Conservation (phyloP, 2,113 vertebrate genomes). For the Pollachius pollachius region DNA sequence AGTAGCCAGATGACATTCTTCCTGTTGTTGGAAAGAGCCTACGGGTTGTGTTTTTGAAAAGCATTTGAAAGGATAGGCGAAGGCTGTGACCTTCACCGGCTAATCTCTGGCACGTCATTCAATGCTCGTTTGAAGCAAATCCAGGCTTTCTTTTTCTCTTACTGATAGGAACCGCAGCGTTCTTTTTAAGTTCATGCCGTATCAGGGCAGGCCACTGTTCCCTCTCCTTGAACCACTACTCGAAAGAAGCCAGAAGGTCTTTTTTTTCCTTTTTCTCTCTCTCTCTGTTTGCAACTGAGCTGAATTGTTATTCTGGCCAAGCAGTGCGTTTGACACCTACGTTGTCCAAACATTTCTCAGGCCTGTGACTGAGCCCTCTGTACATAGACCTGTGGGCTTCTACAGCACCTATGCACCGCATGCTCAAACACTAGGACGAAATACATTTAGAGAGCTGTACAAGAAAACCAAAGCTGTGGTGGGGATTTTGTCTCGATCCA, state of each 20-base stretch:
- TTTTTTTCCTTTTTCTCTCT: conserved; percentile 2
- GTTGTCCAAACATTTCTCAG: conserved; percentile 65
- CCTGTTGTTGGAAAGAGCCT: conserved; percentile 65
- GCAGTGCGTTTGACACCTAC: conserved; percentile 61
- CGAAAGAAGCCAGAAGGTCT: conserved; percentile 27
- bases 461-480: conserved; percentile 24
- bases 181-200: conserved; percentile 6
- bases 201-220: neutral
- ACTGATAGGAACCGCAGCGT: conserved; percentile 33
- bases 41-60: conserved; percentile 64
- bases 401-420: conserved; percentile 42
- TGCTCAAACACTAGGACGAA: conserved; percentile 56
- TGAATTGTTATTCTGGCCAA: conserved; percentile 64
- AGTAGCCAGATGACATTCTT: conserved; percentile 77
- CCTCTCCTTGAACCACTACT: conserved; percentile 16
- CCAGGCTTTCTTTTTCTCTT: conserved; percentile 51
- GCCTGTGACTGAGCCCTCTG: conserved; percentile 60
- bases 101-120: conserved; percentile 71
- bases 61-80: conserved; percentile 62
- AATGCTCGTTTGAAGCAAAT: conserved; percentile 51
- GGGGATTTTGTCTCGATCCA: conserved; percentile 21
- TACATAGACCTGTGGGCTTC: conserved; percentile 63
- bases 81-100: conserved; percentile 67
- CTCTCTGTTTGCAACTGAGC: conserved; percentile 20
- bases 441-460: conserved; percentile 58